Percentiles rank a stretch among this genome's conserved stretches.
phyloP scores from a whole-genome alignment of 2,888 invertebrate species.

The Portevinia maculata region DNA sequence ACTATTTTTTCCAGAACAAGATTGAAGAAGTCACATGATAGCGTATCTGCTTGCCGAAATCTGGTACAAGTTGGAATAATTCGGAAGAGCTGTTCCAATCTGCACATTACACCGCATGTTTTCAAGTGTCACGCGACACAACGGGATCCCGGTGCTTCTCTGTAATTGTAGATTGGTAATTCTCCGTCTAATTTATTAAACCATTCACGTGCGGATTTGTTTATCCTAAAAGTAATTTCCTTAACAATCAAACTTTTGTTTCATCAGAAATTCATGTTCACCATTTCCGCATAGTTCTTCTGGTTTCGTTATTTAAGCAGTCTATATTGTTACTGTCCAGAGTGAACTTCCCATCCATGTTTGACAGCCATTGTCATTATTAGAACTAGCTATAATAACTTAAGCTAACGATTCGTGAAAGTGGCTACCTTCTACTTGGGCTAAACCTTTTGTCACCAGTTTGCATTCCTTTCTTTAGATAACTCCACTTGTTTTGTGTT shows the following conservation, averaged over 20 bases:
- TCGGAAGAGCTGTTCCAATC: too few relatives aligned
- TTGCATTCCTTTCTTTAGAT: slow-evolving; percentile 60
- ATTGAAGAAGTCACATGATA: too few relatives aligned
- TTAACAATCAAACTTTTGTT: slow-evolving; percentile 33
- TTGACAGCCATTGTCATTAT: slow-evolving; percentile 47
- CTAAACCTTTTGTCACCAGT: slow-evolving; percentile 70
- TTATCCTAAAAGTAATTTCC: slow-evolving; percentile 36
- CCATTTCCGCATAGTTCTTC: slow-evolving; percentile 12
- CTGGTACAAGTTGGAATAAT: too few relatives aligned
- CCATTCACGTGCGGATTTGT: slow-evolving; percentile 32
- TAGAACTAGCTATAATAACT: slow-evolving; percentile 53
- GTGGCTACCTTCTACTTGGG: slow-evolving; percentile 62
- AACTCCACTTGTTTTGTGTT: slow-evolving; percentile 6
- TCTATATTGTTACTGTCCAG: slow-evolving; percentile 9
- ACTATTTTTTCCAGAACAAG: too few relatives aligned
- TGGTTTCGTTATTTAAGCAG: slow-evolving; percentile 5
- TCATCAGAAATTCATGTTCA: not conserved
- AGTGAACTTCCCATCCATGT: slow-evolving; percentile 46
- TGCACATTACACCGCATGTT: too few relatives aligned
- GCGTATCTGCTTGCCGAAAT: too few relatives aligned
- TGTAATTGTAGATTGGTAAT: slow-evolving; percentile 26
- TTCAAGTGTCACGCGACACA: too few relatives aligned
- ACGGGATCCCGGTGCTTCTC: slow-evolving; percentile 27
- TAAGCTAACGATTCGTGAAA: slow-evolving; percentile 62
- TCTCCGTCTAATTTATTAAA: slow-evolving; percentile 28